Evolutionary conservation across 2,888 invertebrate species (phyloP).

Genomic region (Fissipunctia ypsillon): DNA sequence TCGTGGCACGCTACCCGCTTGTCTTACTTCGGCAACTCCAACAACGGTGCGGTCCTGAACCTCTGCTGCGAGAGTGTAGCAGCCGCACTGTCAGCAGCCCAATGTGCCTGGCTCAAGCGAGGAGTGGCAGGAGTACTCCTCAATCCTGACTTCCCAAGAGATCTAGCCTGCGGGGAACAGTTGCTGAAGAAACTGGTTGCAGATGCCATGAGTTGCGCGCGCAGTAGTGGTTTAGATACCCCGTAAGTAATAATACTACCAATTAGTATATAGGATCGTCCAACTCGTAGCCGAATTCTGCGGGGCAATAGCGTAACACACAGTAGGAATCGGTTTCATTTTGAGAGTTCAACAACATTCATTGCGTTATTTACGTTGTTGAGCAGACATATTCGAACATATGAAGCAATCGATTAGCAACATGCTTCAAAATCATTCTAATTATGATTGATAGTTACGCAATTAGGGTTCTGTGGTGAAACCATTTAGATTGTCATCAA

Average conservation of each 20-base stretch:
- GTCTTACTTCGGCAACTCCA: constrained; percentile 75
- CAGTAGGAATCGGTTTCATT: too few relatives aligned
- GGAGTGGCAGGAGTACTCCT: constrained; percentile 81
- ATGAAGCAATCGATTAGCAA: too few relatives aligned
- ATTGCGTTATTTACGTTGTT: too few relatives aligned
- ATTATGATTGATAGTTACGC: too few relatives aligned
- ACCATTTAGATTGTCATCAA: not conserved
- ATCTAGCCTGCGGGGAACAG: constrained; percentile 76
- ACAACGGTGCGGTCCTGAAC: constrained; percentile 80
- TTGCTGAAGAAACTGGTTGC: constrained; percentile 78
- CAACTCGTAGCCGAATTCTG: not conserved
- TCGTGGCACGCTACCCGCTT: constrained; percentile 76
- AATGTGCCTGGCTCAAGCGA: constrained; percentile 82
- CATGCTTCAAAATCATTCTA: too few relatives aligned
- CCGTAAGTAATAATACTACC: constrained; percentile 77
- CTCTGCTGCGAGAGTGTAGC: constrained; percentile 79
- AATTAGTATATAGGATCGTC: not conserved
- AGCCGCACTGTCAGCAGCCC: constrained; percentile 77
- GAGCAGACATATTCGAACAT: too few relatives aligned
- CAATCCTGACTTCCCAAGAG: constrained; percentile 76
- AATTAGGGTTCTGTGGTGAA: too few relatives aligned
- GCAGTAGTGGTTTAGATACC: constrained; percentile 75
- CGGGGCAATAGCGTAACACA: too few relatives aligned
- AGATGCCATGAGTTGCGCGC: constrained; percentile 80
- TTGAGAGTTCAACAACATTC: too few relatives aligned